Evolutionary conservation across 2,113 vertebrate genomes (phyloP).

Genomic region (Phrynosoma blainvillii): DNA sequence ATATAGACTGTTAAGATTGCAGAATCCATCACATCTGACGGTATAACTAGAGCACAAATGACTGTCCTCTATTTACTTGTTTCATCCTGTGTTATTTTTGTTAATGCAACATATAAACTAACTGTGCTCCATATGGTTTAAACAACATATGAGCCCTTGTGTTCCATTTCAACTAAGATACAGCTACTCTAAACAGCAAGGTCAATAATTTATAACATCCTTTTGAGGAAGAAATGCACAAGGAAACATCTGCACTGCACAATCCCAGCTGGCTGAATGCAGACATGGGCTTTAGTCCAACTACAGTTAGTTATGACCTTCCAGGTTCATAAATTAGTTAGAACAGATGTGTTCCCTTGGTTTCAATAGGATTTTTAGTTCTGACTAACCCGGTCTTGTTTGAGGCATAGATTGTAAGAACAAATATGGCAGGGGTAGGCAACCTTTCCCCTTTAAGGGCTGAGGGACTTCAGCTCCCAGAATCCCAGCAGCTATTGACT

Average conservation of each 20-base stretch:
- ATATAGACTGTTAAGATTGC: not conserved
- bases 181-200: constrained; percentile 7
- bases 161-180: not conserved
- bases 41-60: not conserved
- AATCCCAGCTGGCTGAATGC: not conserved
- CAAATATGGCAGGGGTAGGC: too few species aligned
- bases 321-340: not conserved
- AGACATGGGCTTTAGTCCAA: not conserved
- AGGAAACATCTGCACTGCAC: not conserved
- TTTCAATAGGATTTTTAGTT: not conserved
- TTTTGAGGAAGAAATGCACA: not conserved
- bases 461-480: too few species aligned
- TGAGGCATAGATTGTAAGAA: not conserved
- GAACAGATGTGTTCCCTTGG: not conserved
- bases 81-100: constrained; percentile 20
- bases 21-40: not conserved
- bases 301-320: not conserved
- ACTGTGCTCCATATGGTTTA: constrained; percentile 4
- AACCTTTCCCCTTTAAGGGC: too few species aligned
- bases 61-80: not conserved
- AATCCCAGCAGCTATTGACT: too few species aligned
- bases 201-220: not conserved
- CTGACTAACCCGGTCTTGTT: not conserved
- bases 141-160: not conserved
- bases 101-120: not conserved